Percentiles rank a stretch among this genome's conserved stretches.
Evolutionary conservation across 1,140 invertebrate genomes (phyloP).

Genomic region (Tetranychus cinnabarinus): DNA sequence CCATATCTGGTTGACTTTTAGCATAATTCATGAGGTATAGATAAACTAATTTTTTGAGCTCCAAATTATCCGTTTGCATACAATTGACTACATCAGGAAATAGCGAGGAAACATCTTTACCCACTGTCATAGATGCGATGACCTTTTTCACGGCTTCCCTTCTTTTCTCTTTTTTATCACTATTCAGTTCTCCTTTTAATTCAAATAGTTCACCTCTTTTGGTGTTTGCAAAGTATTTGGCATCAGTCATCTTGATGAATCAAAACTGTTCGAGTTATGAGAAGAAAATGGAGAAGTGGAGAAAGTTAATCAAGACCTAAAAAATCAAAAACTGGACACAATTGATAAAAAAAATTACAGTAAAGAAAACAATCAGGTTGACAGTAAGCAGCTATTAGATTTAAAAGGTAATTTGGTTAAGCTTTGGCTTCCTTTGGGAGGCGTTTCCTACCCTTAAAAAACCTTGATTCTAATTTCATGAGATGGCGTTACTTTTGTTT

Average conservation of each 20-base stretch:
- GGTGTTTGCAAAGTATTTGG: slow-evolving; percentile 98
- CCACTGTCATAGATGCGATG: slow-evolving; percentile 99
- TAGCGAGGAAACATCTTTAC: slow-evolving; percentile 52
- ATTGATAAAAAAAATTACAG: no score
- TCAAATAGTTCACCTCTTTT: slow-evolving; percentile 98
- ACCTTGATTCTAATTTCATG: no score
- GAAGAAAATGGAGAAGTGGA: no score
- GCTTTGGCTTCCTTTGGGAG: no score
- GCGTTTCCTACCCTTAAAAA: no score
- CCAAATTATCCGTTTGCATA: slow-evolving; percentile 99
- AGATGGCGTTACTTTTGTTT: no score
- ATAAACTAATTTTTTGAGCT: slow-evolving; percentile 97
- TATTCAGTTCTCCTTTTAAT: slow-evolving; percentile 93
- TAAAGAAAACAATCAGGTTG: no score
- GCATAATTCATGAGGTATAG: slow-evolving; percentile 99
- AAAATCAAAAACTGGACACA: no score
- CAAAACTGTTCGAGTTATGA: no score
- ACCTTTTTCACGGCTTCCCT: slow-evolving; percentile 99
- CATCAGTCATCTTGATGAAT: slow-evolving; percentile 68
- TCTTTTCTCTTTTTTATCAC: slow-evolving; percentile 99
- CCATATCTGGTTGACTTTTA: slow-evolving; percentile 98
- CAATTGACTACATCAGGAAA: slow-evolving; percentile 99
- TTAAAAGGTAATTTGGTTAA: no score
- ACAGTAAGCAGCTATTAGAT: no score
- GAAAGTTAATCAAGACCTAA: no score